A percentile compares a stretch with the other conserved stretches of the same genome.
These are phyloP conservation scores for Zalophus californianus DNA, from an alignment of 2,797 vertebrate species.

Conservation along the genomic window DNA sequence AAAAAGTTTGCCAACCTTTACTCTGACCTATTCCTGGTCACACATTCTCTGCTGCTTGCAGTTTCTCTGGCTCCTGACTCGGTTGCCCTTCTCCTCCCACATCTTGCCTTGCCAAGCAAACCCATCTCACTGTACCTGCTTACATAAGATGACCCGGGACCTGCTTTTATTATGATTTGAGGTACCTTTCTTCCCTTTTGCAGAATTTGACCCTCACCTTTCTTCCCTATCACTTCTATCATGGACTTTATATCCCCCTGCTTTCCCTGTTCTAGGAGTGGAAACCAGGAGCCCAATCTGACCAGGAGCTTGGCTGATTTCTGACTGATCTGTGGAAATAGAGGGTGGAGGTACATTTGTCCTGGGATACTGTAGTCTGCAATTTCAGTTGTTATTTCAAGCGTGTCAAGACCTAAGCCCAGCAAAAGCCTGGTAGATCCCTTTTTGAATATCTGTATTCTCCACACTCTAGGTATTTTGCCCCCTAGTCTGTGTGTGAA, in stretches of 20 bases:
- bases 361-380: not conserved
- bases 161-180: not conserved
- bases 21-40: not conserved
- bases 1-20: not conserved
- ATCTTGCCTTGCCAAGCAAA: not conserved
- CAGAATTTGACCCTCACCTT: conserved; percentile 2
- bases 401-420: not conserved
- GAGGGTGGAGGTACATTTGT: not conserved
- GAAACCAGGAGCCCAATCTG: not conserved
- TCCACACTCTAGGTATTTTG: not conserved
- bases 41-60: not conserved
- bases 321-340: not conserved
- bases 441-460: not conserved
- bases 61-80: not conserved
- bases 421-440: not conserved
- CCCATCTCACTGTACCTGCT: not conserved
- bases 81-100: not conserved
- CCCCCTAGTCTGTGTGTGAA: not conserved
- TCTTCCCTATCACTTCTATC: not conserved
- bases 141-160: not conserved
- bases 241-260: not conserved
- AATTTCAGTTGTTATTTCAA: not conserved
- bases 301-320: not conserved
- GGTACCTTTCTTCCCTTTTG: not conserved
- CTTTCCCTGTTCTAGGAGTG: not conserved